Evolutionary conservation across 2,888 invertebrate genomes (phyloP).

Genomic region (Carcina quercana): DNA sequence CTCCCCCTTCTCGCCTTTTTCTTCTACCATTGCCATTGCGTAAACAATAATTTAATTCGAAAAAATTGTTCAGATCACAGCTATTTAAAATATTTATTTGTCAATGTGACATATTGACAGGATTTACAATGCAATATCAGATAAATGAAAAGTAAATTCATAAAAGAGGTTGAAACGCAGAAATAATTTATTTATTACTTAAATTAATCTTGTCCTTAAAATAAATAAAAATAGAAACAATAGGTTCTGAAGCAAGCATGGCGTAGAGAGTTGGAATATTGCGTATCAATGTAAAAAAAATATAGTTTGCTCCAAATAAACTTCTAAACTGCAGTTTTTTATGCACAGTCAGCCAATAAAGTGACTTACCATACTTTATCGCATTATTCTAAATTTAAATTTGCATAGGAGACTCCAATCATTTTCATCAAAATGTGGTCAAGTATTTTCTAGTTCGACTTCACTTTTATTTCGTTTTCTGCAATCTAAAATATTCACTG

Average conservation of each 20-base stretch:
- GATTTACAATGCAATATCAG: no score
- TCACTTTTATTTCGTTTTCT: no score
- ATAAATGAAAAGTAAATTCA: not conserved
- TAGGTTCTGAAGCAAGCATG: slow-evolving; percentile 21
- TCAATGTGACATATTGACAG: not conserved
- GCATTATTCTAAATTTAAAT: no score
- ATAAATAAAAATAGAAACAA: slow-evolving; percentile 15
- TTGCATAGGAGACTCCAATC: no score
- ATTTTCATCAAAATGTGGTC: no score
- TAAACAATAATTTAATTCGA: slow-evolving; percentile 6
- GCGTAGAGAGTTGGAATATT: slow-evolving; percentile 18
- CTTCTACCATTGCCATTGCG: slow-evolving; percentile 38
- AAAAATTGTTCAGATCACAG: not conserved
- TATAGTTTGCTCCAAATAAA: no score
- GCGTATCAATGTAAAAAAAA: not conserved
- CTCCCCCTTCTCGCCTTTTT: slow-evolving; percentile 51
- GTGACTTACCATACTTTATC: no score
- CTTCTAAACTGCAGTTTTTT: no score
- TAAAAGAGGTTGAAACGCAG: slow-evolving; percentile 15
- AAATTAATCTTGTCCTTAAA: slow-evolving; percentile 19
- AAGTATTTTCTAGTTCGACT: no score
- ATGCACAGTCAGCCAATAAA: no score
- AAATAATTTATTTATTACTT: slow-evolving; percentile 34
- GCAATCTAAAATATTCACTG: no score
- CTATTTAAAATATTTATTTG: not conserved